Evolutionary conservation across 2,113 vertebrate species (phyloP).

Genomic region (Onychostoma macrolepis): DNA sequence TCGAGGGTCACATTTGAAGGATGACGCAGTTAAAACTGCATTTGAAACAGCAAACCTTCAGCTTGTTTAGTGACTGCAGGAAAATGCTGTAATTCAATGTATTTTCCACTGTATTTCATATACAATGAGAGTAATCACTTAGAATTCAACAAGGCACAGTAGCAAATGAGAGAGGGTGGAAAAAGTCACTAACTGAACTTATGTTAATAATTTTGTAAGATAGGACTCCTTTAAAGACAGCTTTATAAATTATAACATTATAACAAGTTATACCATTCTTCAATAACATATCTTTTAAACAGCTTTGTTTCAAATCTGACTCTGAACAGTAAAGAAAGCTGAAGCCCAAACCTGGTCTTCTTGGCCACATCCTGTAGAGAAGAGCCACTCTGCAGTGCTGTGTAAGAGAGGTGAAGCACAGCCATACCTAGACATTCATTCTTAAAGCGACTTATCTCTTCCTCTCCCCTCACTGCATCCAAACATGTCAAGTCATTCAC

Average conservation of each 20-base stretch:
- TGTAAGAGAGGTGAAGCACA: conserved; percentile 87
- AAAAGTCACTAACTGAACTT: neutral
- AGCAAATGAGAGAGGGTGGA: neutral
- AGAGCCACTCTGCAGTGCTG: conserved; percentile 71
- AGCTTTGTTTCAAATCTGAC: neutral
- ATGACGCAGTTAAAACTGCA: neutral
- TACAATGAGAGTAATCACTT: neutral
- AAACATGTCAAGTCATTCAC: conserved; percentile 81
- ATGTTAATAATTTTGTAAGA: neutral
- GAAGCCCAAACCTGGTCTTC: conserved; percentile 77
- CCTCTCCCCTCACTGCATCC: conserved; percentile 73
- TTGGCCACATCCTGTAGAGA: conserved; percentile 83
- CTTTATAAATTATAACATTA: too few species aligned
- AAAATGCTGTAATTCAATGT: neutral
- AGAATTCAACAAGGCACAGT: neutral
- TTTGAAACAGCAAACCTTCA: neutral
- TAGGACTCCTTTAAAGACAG: neutral
- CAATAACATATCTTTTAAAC: neutral
- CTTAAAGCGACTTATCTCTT: conserved; percentile 83
- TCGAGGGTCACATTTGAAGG: neutral
- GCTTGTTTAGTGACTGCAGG: neutral
- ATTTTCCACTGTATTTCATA: neutral
- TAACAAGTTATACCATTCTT: neutral
- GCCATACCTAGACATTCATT: conserved; percentile 95
- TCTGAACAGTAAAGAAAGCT: conserved; percentile 7